Evolutionary conservation across 1,140 invertebrate species (phyloP), one percentile per base, ranked within the genome.

Genomic region (Asbolus verrucosus): DNA sequence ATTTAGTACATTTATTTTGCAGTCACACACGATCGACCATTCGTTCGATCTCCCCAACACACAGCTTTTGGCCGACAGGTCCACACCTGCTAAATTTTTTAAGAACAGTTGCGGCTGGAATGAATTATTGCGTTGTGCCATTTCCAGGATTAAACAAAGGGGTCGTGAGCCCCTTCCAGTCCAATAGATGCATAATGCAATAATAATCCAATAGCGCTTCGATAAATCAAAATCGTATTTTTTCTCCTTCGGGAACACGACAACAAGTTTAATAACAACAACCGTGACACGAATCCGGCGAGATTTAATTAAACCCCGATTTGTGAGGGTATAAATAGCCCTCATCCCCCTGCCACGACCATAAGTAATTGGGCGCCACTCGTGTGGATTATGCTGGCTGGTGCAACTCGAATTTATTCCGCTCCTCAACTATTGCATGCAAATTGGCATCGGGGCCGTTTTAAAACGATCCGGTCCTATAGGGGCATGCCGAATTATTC

Each of bases 141-240:
- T n/a, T n/a, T n/a, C n/a, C n/a, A n/a, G 16, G 16, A 46, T 46
- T 46, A 46, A 54, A 54, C 27, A 46, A 19, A 19, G n/a, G 14
- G 46, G 46, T 54, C 21, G 18, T 54, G n/a, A 3, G n/a, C 33
- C 11, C 11, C 46, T 54, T 24, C 21, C 14, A 54, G n/a, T 27
- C 14, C 46, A 27, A 54, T 54, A 24, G 3, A 54, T 54, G 18
- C 19, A 30, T 21, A 19, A 19, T 54, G 13, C 38, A 63, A 63
- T 63, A 39, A 63, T 36, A 63, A 63, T 63, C 61, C 61, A 63
- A 63, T 63, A 63, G 24, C 61, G 9, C 6, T 33, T 9, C 9
- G 39, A 63, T 63, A 63, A 63, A 63, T 63, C 61, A 63, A 63
- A 63, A 39, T 31, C 38, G 13, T 15, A 21, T 38, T 41, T 38